These are phyloP conservation scores for Tortricodes alternella DNA, from an alignment of 2,888 invertebrate species.

Conservation along the genomic window DNA sequence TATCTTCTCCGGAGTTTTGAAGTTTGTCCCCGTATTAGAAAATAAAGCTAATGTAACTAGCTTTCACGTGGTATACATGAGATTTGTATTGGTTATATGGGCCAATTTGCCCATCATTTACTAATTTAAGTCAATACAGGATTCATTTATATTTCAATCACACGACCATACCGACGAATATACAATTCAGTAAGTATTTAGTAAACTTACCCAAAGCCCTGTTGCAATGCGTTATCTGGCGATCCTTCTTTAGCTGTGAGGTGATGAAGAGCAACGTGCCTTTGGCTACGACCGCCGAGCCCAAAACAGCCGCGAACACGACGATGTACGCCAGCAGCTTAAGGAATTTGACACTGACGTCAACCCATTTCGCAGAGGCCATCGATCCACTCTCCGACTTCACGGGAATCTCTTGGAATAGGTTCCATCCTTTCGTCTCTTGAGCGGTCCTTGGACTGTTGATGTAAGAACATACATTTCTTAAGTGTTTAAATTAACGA, in stretches of 20 bases:
- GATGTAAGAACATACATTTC: slow-evolving; percentile 16
- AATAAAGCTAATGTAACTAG: too few relatives aligned
- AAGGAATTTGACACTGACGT: slow-evolving; percentile 83
- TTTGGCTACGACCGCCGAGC: slow-evolving; percentile 88
- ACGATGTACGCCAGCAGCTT: slow-evolving; percentile 87
- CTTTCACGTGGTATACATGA: too few relatives aligned
- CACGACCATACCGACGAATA: too few relatives aligned
- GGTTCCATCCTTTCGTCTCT: slow-evolving; percentile 88
- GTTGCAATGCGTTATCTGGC: slow-evolving; percentile 84
- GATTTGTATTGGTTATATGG: too few relatives aligned
- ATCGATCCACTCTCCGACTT: slow-evolving; percentile 87
- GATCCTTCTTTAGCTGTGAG: slow-evolving; percentile 84
- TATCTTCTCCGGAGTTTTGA: too few relatives aligned
- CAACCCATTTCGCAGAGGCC: slow-evolving; percentile 84
- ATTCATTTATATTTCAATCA: too few relatives aligned
- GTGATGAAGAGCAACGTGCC: slow-evolving; percentile 88
- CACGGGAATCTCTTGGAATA: slow-evolving; percentile 88
- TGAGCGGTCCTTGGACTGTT: slow-evolving; percentile 77
- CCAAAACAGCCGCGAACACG: slow-evolving; percentile 86
- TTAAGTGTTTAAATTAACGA: background rate
- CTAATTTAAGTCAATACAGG: too few relatives aligned
- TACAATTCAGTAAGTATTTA: background rate
- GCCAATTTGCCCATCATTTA: too few relatives aligned
- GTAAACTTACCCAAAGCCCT: slow-evolving; percentile 58
- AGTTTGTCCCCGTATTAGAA: too few relatives aligned